phyloP scores from a whole-genome alignment of 2,797 vertebrate species.

The Cyclura pinguis region DNA sequence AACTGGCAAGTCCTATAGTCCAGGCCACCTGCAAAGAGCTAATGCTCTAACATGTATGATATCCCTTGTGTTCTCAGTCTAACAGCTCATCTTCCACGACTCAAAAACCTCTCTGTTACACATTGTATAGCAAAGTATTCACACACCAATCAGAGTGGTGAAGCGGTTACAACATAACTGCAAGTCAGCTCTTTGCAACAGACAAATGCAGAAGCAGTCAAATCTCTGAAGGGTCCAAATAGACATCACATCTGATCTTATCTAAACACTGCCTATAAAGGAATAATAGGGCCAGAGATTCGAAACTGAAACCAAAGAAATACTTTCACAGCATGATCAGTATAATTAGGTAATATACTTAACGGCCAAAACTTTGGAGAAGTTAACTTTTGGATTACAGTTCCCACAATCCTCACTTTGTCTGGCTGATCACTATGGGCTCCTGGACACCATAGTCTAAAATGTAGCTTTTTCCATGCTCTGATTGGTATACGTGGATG shows the following conservation, averaged over 20 bases:
- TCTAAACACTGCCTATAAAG: not conserved
- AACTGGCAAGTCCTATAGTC: not conserved
- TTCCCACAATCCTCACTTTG: not conserved
- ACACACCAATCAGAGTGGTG: not conserved
- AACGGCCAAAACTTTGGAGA: not conserved
- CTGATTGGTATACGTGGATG: not conserved
- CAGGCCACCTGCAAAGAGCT: not conserved
- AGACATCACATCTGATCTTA: not conserved
- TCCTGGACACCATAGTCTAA: too few species aligned
- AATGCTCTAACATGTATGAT: not conserved
- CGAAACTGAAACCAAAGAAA: not conserved
- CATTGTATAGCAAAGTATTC: not conserved
- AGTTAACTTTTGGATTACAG: not conserved
- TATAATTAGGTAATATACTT: not conserved
- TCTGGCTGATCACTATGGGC: too few species aligned
- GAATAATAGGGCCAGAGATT: not conserved
- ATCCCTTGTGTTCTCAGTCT: not conserved
- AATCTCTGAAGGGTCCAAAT: not conserved
- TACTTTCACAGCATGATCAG: not conserved
- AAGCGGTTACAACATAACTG: not conserved
- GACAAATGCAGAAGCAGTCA: not conserved
- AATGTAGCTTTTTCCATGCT: not conserved
- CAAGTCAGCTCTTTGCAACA: not conserved
- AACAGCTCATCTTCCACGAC: not conserved
- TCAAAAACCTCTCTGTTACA: not conserved